Conservation (phyloP, 2,888 invertebrate species). For the Coelinius sp. region DNA sequence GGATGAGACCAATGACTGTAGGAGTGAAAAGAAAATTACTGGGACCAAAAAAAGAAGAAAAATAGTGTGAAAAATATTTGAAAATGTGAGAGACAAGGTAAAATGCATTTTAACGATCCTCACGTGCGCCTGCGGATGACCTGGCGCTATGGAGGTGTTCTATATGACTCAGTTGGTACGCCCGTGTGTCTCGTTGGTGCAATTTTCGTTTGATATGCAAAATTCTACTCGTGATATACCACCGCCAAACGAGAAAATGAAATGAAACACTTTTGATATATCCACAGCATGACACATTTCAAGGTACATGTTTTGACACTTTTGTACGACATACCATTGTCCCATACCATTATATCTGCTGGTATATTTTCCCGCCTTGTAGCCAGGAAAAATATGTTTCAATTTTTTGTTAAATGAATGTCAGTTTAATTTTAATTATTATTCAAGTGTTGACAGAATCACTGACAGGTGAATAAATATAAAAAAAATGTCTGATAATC, state of each 20-base stretch:
- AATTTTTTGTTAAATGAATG: too few relatives aligned
- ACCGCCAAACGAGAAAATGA: slow-evolving; percentile 7
- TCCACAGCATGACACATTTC: slow-evolving; percentile 2
- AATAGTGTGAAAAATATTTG: not conserved
- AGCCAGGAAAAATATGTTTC: not conserved
- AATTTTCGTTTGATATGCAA: slow-evolving; percentile 21
- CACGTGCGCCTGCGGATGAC: slow-evolving; percentile 18
- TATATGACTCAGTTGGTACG: not conserved
- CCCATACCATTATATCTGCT: slow-evolving; percentile 4
- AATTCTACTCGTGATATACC: not conserved
- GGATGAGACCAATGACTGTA: too few relatives aligned
- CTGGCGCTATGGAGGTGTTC: not conserved
- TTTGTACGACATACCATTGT: slow-evolving; percentile 1
- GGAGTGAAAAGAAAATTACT: not conserved
- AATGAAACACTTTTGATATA: slow-evolving; percentile 10
- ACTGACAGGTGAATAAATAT: not conserved
- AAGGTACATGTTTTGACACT: slow-evolving; percentile 18
- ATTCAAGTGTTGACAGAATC: too few relatives aligned
- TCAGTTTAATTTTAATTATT: too few relatives aligned
- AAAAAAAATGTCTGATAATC: not conserved
- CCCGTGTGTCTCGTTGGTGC: not conserved
- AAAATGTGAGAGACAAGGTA: not conserved
- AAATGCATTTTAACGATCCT: slow-evolving; percentile 12
- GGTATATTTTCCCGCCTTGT: not conserved
- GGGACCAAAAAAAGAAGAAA: not conserved